Conservation (phyloP, 2,888 invertebrate species). For the Eupeodes latifasciatus region DNA sequence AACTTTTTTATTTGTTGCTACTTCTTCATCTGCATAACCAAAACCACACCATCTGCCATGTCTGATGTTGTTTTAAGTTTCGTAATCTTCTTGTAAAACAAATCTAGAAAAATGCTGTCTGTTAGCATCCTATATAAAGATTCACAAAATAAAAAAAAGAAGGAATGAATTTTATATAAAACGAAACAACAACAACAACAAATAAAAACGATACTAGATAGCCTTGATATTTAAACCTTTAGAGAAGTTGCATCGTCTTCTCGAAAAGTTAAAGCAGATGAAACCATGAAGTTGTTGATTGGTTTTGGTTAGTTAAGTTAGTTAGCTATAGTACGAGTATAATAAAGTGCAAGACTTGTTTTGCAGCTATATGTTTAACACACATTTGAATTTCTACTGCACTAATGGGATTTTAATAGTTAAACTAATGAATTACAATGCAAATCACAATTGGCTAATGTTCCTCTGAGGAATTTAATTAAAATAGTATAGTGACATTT, state of each 20-base stretch:
- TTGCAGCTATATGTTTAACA: conserved; percentile 19
- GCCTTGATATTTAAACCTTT: conserved; percentile 71
- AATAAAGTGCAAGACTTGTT: conserved; percentile 46
- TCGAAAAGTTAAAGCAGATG: conserved; percentile 29
- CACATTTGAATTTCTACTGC: conserved; percentile 45
- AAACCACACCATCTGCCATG: conserved; percentile 61
- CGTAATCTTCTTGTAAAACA: conserved; percentile 64
- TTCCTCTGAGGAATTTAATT: conserved; percentile 31
- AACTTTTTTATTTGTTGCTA: too few species aligned
- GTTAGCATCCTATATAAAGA: conserved; percentile 35
- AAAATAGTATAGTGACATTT: conserved; percentile 45
- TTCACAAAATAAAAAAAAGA: conserved; percentile 30
- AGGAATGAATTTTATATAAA: conserved; percentile 53
- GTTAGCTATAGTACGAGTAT: conserved; percentile 2
- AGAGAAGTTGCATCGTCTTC: conserved; percentile 48
- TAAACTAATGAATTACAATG: conserved; percentile 51
- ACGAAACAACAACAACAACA: not conserved
- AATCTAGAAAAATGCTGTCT: conserved; percentile 57
- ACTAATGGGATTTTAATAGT: conserved; percentile 61
- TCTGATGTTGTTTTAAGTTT: conserved; percentile 60
- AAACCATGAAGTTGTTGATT: conserved; percentile 1
- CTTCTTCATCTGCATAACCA: conserved; percentile 49
- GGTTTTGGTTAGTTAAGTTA: not conserved
- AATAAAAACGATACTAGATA: conserved; percentile 56
- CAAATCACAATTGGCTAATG: conserved; percentile 38